Base-by-base conservation (phyloP, 2,888 invertebrate species). In the Heliconius erato region DNA sequence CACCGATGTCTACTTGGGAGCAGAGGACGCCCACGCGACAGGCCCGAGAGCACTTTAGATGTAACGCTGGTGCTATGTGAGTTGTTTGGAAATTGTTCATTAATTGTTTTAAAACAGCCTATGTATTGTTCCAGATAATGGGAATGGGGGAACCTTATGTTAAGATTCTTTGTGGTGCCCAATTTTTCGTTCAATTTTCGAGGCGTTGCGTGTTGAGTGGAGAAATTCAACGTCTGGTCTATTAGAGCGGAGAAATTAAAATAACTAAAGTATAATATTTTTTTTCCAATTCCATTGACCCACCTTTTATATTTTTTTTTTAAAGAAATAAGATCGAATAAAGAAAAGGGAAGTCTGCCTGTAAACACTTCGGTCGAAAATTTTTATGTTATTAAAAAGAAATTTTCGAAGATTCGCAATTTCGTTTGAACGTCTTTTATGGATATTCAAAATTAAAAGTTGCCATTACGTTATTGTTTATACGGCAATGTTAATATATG, bases 1-100 rank as follows among this genome's bases (percentile, higher is more conserved):
- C 97, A 49, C 96, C 97, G 0, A 97, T 97, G 54, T 97, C 98
- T 0, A 97, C 98, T 0, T 99, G 99, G 99, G 97, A 97, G 85
- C 96, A 97, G 0, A 87, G 90, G 23, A 89, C 92, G 0, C 93
- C 93, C 3, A 89, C 93, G 0, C 84, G 86, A 12, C 90, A 92
- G 72, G 91, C 92, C 1, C 88, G 91, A 82, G 92, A 93, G 71
- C 97, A 97, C 87, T 97, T 97, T 87, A 96, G 97, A 86, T 98
- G 98, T 88, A 90, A 93, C 2, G 86, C 90, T 16, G 93, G 93
- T 80, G 89, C 92, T 78, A 90, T 94, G 96, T 89, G 7, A 40
- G 82, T 74, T 59, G 11, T 3, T 12, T 16, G 16, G 6, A 28
- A 28, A 19, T n/a, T 63, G 63, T 63, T 63, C n/a, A 63, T 63